These are phyloP conservation scores for Sebastes kiyomatsui DNA, from an alignment of 2,797 vertebrate species.

Conservation along the genomic window DNA sequence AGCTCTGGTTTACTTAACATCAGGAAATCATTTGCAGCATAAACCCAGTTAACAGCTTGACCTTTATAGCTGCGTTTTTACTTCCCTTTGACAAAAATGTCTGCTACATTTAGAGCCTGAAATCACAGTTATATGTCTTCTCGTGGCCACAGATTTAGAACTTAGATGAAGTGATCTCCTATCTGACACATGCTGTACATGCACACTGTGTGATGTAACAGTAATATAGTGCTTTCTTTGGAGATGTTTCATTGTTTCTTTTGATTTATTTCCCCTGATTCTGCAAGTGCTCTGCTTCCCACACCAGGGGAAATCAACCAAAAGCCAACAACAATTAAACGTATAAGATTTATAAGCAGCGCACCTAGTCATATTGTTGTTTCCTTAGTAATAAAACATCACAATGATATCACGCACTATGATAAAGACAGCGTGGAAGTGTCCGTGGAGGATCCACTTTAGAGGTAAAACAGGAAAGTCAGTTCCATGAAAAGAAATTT, in stretches of 20 bases:
- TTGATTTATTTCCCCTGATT: conserved; percentile 69
- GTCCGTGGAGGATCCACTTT: conserved; percentile 29
- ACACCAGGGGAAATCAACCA: conserved; percentile 66
- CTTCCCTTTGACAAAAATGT: conserved; percentile 33
- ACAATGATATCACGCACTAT: not conserved
- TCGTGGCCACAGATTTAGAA: not conserved
- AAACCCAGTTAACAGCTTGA: conserved; percentile 51
- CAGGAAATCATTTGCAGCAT: conserved; percentile 39
- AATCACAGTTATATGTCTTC: conserved; percentile 16
- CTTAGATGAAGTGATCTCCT: conserved; percentile 10
- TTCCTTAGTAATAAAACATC: conserved; percentile 55
- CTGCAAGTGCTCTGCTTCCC: conserved; percentile 11
- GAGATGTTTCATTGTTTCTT: conserved; percentile 43
- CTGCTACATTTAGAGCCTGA: conserved; percentile 12
- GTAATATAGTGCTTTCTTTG: conserved; percentile 33
- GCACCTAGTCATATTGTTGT: conserved; percentile 27
- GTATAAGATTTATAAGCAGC: conserved; percentile 67
- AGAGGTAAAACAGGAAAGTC: conserved; percentile 14
- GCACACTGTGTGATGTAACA: conserved; percentile 16
- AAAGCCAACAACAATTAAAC: conserved; percentile 70
- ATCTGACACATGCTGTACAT: conserved; percentile 11
- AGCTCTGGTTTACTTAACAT: conserved; percentile 48
- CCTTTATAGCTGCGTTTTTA: conserved; percentile 42
- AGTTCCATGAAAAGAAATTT: conserved; percentile 2
- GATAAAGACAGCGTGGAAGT: conserved; percentile 29